These are phyloP conservation scores for Alectoris magna DNA, from an alignment of 2,797 vertebrate genomes.

Conservation along the genomic window DNA sequence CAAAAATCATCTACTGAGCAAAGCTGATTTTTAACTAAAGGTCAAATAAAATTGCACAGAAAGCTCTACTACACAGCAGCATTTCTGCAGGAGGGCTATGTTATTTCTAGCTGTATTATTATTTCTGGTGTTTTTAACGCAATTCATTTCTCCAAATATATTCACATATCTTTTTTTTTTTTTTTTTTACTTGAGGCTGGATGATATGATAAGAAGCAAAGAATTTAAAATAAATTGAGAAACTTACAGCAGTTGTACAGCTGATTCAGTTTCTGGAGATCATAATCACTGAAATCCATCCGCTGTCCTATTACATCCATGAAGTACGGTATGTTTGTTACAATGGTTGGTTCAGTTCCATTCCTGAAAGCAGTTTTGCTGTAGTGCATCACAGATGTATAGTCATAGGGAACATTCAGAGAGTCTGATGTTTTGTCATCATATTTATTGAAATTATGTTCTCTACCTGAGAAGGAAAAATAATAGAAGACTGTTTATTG, in stretches of 20 bases:
- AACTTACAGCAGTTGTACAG: slow-evolving; percentile 94
- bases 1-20: slow-evolving; percentile 19
- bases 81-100: neutral
- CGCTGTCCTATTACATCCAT: slow-evolving; percentile 91
- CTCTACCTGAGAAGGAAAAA: slow-evolving; percentile 78
- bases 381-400: slow-evolving; percentile 96
- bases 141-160: neutral
- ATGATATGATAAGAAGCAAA: neutral
- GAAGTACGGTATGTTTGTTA: slow-evolving; percentile 90
- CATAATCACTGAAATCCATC: slow-evolving; percentile 94
- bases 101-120: neutral
- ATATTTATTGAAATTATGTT: slow-evolving; percentile 89
- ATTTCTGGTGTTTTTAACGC: neutral
- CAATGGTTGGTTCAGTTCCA: slow-evolving; percentile 87
- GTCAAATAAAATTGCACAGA: slow-evolving; percentile 36
- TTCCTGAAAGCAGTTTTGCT: slow-evolving; percentile 89
- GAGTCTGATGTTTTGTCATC: slow-evolving; percentile 84
- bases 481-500: neutral
- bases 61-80: neutral
- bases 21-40: slow-evolving; percentile 46
- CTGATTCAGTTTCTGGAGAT: slow-evolving; percentile 88
- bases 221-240: neutral
- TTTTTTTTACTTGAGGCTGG: neutral
- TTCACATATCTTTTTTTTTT: neutral
- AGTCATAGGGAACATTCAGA: slow-evolving; percentile 93